A percentile compares a stretch with the other conserved stretches of the same genome.
Conservation (phyloP, 1,140 invertebrate genomes). For the Dendrolimus kikuchii region DNA sequence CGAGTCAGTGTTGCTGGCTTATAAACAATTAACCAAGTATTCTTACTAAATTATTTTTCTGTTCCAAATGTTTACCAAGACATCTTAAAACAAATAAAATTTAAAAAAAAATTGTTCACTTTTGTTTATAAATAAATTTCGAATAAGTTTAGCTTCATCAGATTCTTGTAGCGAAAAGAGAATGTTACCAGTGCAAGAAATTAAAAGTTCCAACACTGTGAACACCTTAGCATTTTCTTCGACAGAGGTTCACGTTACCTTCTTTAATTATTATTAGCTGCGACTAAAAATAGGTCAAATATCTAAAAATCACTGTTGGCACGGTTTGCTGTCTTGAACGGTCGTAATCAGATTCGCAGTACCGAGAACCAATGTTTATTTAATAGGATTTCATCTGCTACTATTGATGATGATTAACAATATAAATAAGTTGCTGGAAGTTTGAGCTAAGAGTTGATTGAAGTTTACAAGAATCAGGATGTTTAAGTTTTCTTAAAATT, state of each 20-base stretch:
- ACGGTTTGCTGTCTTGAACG: slow-evolving; percentile 39
- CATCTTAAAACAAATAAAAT: too few species aligned
- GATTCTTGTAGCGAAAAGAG: neutral
- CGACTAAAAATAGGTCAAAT: slow-evolving; percentile 70
- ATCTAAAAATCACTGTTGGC: slow-evolving; percentile 65
- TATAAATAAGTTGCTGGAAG: too few species aligned
- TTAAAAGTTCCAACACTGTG: slow-evolving; percentile 21
- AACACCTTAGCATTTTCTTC: slow-evolving; percentile 38
- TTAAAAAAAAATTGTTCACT: too few species aligned
- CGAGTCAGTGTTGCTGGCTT: slow-evolving; percentile 34
- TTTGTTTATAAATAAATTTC: neutral
- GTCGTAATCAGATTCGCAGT: slow-evolving; percentile 45
- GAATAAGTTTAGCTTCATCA: neutral
- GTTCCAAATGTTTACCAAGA: too few species aligned
- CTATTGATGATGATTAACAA: too few species aligned
- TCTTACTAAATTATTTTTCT: too few species aligned
- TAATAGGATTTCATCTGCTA: slow-evolving; percentile 10
- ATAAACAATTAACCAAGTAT: too few species aligned
- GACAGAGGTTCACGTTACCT: slow-evolving; percentile 68
- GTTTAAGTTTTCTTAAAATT: too few species aligned
- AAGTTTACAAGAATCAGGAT: too few species aligned
- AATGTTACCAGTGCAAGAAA: slow-evolving; percentile 29
- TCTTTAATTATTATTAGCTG: slow-evolving; percentile 69
- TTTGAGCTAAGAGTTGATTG: too few species aligned
- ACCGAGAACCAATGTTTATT: slow-evolving; percentile 29